Evolutionary conservation across 2,113 vertebrate genomes (phyloP), one percentile per base, ranked within the genome.

Genomic region (Protobothrops flavoviridis): DNA sequence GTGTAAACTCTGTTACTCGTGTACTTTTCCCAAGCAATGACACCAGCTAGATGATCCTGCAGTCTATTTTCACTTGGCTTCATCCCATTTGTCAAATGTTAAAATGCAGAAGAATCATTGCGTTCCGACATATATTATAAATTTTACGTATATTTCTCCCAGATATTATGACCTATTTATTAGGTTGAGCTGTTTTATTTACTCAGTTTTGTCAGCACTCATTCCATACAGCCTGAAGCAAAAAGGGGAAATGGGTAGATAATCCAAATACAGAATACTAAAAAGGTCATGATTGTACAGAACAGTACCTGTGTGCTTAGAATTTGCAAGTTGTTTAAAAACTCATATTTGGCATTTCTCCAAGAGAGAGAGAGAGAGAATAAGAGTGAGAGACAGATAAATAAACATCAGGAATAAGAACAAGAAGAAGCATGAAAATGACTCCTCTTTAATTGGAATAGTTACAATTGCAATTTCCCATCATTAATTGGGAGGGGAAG

Each of bases 241-340:
- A 93, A 24, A 6, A 45, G 93, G 93, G 93, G 88, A 74, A 29
- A 95, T 93, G 94, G 92, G 5, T 89, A 90, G 93, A 89, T 93
- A 96, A 95, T 93, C 90, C 94, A 94, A 96, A 95, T 45, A 91
- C 91, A 33, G 88, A 95, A 93, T 95, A 74, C 52, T 95, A 91
- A 95, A 95, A 96, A 96, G 95, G 95, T 96, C 95, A 95, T 3
- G 57, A 1, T 15, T 26, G 59, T 39, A 24, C 45, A 8, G 59
- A 81, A 6, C 86, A 91, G 45, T n/a, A 91, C 64, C 88, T 10
- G 90, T 94, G 61, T 91, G 74, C 0, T 88, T 89, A 92, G 88
- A 7, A 33, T 24, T 24, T 50, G 2, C 88, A 87, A 85, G 24
- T 33, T 17, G 94, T 90, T 86, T 81, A 43, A 81, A 81, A 81